These are phyloP conservation scores for Dynastes grantii DNA, from an alignment of 2,888 invertebrate genomes.

Conservation along the genomic window DNA sequence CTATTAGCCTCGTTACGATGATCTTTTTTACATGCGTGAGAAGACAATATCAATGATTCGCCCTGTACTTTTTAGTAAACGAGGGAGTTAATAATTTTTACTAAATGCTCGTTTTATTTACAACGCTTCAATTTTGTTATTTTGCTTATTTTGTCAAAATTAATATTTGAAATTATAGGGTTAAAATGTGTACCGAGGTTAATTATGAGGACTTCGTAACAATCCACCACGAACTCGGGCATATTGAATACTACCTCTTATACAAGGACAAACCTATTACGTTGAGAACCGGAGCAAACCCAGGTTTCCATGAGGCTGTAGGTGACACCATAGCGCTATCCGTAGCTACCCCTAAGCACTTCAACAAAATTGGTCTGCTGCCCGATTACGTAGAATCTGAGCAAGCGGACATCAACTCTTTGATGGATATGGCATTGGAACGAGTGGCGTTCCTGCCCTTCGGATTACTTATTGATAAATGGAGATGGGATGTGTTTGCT, in stretches of 20 bases:
- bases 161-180: constrained; percentile 66
- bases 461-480: constrained; percentile 73
- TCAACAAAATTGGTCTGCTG: constrained; percentile 69
- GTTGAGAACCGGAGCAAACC: constrained; percentile 74
- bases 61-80: too few species aligned
- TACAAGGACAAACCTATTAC: constrained; percentile 74
- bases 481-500: constrained; percentile 74
- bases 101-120: too few species aligned
- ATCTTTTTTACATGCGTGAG: too few species aligned
- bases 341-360: constrained; percentile 72
- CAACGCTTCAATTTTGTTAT: too few species aligned
- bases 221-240: constrained; percentile 83
- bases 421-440: constrained; percentile 70
- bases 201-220: constrained; percentile 76
- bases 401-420: constrained; percentile 70
- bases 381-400: constrained; percentile 63
- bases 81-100: too few species aligned
- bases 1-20: too few species aligned
- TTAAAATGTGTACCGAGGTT: constrained; percentile 76
- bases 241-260: constrained; percentile 77
- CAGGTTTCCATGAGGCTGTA: constrained; percentile 78
- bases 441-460: constrained; percentile 74
- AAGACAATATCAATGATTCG: too few species aligned
- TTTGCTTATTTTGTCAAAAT: too few species aligned
- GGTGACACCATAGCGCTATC: constrained; percentile 77